These are phyloP conservation scores for Sternarchorhynchus goeldii DNA, from an alignment of 2,797 vertebrate species.

Conservation along the genomic window DNA sequence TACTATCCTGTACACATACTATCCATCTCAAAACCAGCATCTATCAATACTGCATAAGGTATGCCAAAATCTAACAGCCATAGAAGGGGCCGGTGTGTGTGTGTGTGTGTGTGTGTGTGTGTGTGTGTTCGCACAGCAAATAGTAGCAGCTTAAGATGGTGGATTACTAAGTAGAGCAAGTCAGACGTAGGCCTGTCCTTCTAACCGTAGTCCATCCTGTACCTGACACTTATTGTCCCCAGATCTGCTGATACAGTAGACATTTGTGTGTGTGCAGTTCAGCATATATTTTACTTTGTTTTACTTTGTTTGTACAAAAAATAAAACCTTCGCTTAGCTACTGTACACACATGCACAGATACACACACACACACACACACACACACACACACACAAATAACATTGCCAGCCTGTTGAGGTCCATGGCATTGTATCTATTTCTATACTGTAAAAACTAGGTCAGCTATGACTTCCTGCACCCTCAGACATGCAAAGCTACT, in stretches of 20 bases:
- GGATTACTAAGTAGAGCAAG: not conserved
- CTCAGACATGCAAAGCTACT: slow-evolving; percentile 2
- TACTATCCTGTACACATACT: too few species aligned
- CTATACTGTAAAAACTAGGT: slow-evolving; percentile 69
- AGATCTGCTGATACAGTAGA: slow-evolving; percentile 15
- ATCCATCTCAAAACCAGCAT: too few species aligned
- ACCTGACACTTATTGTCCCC: not conserved
- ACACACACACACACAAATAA: not conserved
- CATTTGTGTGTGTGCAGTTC: not conserved
- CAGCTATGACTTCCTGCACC: slow-evolving; percentile 76
- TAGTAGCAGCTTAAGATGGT: not conserved
- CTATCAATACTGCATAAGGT: too few species aligned
- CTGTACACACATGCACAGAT: not conserved
- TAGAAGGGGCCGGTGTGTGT: not conserved
- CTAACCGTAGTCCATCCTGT: slow-evolving; percentile 15
- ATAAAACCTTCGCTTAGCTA: too few species aligned
- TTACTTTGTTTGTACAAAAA: too few species aligned
- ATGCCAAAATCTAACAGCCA: too few species aligned
- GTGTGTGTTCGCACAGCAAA: not conserved
- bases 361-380: not conserved
- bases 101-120: not conserved
- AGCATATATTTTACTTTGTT: not conserved
- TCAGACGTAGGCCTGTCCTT: slow-evolving; percentile 6
- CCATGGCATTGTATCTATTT: slow-evolving; percentile 14
- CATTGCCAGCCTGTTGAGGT: slow-evolving; percentile 6